Percentiles rank a stretch among this genome's conserved stretches.
Conservation (phyloP, 2,113 vertebrate genomes). For the Pterocles burchelli region DNA sequence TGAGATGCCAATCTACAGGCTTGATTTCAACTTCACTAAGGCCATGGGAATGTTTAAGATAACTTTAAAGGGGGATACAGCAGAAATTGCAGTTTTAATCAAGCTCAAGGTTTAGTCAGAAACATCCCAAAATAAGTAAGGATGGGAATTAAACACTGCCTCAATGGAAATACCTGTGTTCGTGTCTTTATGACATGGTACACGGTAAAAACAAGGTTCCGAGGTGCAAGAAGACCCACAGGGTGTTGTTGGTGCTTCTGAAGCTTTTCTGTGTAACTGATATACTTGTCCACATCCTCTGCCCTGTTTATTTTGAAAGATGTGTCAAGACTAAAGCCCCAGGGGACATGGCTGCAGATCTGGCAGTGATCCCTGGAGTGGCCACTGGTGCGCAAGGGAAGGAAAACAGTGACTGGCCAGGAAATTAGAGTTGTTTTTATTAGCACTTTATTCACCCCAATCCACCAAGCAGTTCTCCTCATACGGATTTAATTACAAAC, state of each 20-base stretch:
- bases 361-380: background rate
- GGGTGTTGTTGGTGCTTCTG: background rate
- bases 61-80: background rate
- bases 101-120: constrained; percentile 7
- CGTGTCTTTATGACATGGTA: background rate
- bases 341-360: background rate
- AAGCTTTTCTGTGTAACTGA: background rate
- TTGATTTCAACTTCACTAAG: constrained; percentile 45
- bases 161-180: background rate
- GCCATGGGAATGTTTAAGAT: background rate
- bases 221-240: background rate
- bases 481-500: background rate
- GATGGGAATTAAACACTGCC: background rate
- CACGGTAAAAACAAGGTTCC: background rate
- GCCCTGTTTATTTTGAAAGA: background rate
- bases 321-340: background rate
- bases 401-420: background rate
- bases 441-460: background rate
- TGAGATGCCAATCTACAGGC: constrained; percentile 35
- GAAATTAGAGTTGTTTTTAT: constrained; percentile 41
- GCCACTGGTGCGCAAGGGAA: background rate
- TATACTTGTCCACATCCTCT: background rate
- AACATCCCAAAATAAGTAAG: background rate
- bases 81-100: background rate
- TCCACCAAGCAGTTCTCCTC: background rate